These are phyloP conservation scores for Anarhynchus alexandrinus DNA, from an alignment of 2,113 vertebrate species.

Conservation along the genomic window DNA sequence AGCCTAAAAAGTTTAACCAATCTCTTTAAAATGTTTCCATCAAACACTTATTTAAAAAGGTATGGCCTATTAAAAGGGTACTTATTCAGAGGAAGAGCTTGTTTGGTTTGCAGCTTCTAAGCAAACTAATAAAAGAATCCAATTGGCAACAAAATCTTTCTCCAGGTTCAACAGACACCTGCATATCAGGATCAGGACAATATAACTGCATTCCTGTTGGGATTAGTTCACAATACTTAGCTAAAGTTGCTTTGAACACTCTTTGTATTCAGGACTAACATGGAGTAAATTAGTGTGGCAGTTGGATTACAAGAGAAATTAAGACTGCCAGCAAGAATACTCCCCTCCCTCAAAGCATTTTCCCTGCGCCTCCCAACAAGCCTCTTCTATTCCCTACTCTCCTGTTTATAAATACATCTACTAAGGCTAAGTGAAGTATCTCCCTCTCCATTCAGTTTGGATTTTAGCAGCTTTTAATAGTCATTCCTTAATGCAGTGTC, in stretches of 20 bases:
- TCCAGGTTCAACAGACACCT: neutral
- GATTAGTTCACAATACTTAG: neutral
- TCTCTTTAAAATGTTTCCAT: neutral
- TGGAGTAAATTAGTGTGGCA: neutral
- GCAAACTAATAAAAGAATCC: neutral
- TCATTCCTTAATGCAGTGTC: neutral
- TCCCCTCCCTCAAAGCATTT: neutral
- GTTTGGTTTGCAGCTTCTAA: neutral
- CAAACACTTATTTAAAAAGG: neutral
- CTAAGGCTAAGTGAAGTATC: neutral
- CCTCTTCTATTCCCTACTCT: neutral
- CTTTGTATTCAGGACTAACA: neutral
- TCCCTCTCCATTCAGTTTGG: neutral
- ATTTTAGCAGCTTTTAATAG: slow-evolving; percentile 10
- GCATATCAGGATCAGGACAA: neutral
- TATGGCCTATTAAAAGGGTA: neutral
- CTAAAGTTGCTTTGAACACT: neutral
- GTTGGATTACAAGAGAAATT: neutral
- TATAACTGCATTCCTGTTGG: neutral
- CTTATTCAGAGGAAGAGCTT: neutral
- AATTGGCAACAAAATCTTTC: neutral
- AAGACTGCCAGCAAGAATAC: neutral
- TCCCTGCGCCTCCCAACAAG: neutral
- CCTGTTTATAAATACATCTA: neutral
- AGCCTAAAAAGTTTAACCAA: neutral